Percentiles rank a stretch among this genome's conserved stretches.
phyloP scores from a whole-genome alignment of 2,113 vertebrate species.

The Pycnonotus jocosus region DNA sequence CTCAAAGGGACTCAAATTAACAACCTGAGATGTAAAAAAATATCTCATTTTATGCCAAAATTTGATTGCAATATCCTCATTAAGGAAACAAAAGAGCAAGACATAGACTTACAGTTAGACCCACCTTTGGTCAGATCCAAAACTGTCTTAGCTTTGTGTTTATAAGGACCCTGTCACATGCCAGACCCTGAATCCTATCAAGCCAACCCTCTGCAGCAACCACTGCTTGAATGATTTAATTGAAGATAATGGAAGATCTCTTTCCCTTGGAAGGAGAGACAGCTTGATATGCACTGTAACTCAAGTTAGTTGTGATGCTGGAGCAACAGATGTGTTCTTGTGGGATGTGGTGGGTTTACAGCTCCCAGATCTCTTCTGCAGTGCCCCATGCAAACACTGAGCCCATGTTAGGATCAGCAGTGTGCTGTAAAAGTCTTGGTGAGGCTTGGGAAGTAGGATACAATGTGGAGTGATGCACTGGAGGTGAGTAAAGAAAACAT shows the following conservation, averaged over 20 bases:
- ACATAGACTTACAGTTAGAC: not conserved
- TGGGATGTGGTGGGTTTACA: not conserved
- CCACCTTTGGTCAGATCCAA: not conserved
- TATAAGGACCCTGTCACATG: not conserved
- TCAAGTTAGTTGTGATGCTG: not conserved
- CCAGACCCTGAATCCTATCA: not conserved
- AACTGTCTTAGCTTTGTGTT: not conserved
- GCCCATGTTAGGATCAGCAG: not conserved
- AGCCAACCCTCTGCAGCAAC: not conserved
- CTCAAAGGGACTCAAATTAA: not conserved
- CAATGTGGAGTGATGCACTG: not conserved
- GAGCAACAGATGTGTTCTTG: not conserved
- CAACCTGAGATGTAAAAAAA: not conserved
- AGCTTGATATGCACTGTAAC: not conserved
- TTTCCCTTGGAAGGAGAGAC: not conserved
- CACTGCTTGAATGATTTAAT: not conserved
- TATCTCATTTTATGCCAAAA: not conserved
- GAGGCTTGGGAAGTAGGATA: not conserved
- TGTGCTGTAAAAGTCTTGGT: not conserved
- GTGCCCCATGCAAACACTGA: not conserved
- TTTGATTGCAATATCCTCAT: not conserved
- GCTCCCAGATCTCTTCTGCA: not conserved
- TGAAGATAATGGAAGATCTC: not conserved
- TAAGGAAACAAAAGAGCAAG: not conserved
- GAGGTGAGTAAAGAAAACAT: not conserved